Evolutionary conservation across 2,888 invertebrate genomes (phyloP).

Genomic region (Lepas anatifera): DNA sequence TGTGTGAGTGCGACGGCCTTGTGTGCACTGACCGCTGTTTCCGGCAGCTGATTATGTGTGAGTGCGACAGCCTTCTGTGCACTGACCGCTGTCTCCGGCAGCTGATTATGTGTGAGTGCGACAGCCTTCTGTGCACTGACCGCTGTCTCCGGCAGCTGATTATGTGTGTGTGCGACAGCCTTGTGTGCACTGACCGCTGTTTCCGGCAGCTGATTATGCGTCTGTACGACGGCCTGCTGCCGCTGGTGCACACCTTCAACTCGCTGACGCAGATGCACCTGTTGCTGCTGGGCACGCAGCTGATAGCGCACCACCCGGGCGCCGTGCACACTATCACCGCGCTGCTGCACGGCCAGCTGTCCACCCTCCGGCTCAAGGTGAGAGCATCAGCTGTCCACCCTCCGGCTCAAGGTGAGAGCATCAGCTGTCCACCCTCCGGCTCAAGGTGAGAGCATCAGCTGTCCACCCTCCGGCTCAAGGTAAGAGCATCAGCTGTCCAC

Average conservation of each 20-base stretch:
- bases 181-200: background rate
- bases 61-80: no score
- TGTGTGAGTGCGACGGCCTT: no score
- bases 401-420: slow-evolving; percentile 34
- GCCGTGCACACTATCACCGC: background rate
- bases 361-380: background rate
- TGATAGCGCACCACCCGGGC: background rate
- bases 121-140: no score
- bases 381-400: slow-evolving; percentile 38
- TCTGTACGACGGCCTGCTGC: background rate
- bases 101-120: no score
- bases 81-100: no score
- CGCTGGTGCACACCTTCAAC: background rate
- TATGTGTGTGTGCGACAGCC: no score
- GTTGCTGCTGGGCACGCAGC: background rate
- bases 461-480: slow-evolving; percentile 45
- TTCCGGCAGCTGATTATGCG: background rate
- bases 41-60: no score
- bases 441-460: slow-evolving; percentile 24
- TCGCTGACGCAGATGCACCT: slow-evolving; percentile 1
- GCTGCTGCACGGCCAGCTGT: background rate
- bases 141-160: no score
- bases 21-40: no score
- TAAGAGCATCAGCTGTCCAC: slow-evolving; percentile 33
- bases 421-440: slow-evolving; percentile 43